Evolutionary conservation across 2,888 invertebrate genomes (phyloP).

Genomic region (Cactoblastis cactorum): DNA sequence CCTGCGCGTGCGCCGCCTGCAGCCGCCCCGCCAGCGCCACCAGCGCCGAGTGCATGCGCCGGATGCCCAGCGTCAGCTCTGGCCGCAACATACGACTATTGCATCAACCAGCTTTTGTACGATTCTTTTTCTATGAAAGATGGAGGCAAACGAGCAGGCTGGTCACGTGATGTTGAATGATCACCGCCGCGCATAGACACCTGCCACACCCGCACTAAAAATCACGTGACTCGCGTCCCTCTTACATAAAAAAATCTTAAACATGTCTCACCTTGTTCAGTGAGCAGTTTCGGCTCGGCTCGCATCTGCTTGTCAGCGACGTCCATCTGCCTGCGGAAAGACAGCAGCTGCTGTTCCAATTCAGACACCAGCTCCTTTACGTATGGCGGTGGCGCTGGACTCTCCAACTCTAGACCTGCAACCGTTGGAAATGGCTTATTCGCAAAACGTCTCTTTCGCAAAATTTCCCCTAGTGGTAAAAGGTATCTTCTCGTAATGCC

Average conservation of each 20-base stretch:
- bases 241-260: too few relatives aligned
- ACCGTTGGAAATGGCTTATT: too few relatives aligned
- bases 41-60: constrained; percentile 90
- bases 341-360: constrained; percentile 61
- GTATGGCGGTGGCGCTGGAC: constrained; percentile 57
- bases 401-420: constrained; percentile 61
- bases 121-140: too few relatives aligned
- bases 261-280: constrained; percentile 73
- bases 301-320: constrained; percentile 73
- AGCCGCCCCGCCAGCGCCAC: constrained; percentile 92
- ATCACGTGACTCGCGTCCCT: too few relatives aligned
- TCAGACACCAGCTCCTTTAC: constrained; percentile 62
- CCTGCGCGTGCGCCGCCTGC: constrained; percentile 86
- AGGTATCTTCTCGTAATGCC: too few relatives aligned
- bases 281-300: constrained; percentile 61
- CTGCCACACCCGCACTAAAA: too few relatives aligned
- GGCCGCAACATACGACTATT: constrained; percentile 34
- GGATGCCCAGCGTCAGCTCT: constrained; percentile 89
- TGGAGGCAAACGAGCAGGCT: too few relatives aligned
- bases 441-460: too few relatives aligned
- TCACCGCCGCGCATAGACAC: too few relatives aligned
- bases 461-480: too few relatives aligned
- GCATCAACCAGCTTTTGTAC: too few relatives aligned
- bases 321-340: constrained; percentile 67
- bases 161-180: too few relatives aligned